A percentile compares a stretch with the other conserved stretches of the same genome.
Conservation (phyloP, 2,797 vertebrate genomes). For the Alca torda region DNA sequence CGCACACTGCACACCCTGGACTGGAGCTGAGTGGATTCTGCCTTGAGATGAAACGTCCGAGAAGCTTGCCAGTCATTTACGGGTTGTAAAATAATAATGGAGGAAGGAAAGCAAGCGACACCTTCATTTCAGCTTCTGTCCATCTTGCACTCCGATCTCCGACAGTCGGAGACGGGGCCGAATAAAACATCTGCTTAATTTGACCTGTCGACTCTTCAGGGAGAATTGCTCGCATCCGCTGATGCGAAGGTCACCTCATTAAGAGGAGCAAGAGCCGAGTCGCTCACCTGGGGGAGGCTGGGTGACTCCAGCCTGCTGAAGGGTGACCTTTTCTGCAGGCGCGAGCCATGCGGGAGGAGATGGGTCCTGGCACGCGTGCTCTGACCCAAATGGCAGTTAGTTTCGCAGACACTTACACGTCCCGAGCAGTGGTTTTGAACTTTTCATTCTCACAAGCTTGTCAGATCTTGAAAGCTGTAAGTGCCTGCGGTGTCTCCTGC, state of each 20-base stretch:
- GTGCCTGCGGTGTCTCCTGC: not conserved
- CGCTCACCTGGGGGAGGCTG: not conserved
- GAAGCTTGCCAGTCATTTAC: not conserved
- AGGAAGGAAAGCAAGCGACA: not conserved
- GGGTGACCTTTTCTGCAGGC: slow-evolving; percentile 67
- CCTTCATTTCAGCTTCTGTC: not conserved
- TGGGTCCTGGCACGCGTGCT: not conserved
- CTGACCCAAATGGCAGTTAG: slow-evolving; percentile 15
- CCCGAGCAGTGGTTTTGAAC: slow-evolving; percentile 57
- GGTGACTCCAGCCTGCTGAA: slow-evolving; percentile 58
- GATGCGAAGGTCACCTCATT: slow-evolving; percentile 65
- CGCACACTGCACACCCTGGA: fast-evolving
- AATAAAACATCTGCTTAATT: slow-evolving; percentile 23
- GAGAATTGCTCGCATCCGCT: not conserved
- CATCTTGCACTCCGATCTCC: fast-evolving
- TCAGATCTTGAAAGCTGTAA: slow-evolving; percentile 51
- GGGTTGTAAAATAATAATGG: not conserved
- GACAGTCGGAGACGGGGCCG: not conserved
- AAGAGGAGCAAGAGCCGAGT: slow-evolving; percentile 5
- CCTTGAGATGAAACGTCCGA: not conserved
- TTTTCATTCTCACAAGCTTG: slow-evolving; percentile 64
- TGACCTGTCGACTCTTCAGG: slow-evolving; percentile 41
- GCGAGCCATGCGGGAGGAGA: not conserved
- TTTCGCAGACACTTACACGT: slow-evolving; percentile 60
- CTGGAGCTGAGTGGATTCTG: not conserved